Conservation (phyloP, 2,888 invertebrate species). For the Leptarthrus brevirostris region DNA sequence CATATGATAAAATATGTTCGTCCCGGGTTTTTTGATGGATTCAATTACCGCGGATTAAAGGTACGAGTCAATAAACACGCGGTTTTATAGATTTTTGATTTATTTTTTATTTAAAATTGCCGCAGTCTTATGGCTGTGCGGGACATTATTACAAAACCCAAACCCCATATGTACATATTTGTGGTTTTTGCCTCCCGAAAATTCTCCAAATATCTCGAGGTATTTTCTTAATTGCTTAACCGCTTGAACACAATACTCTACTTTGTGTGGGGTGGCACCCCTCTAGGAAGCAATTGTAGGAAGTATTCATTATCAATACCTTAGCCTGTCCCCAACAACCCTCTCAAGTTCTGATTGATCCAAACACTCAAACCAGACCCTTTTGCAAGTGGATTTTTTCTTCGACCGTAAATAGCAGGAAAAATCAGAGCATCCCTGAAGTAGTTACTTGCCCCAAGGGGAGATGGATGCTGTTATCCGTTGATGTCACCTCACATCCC, state of each 20-base stretch:
- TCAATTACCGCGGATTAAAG: conserved; percentile 35
- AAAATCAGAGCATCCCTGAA: neutral
- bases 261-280: conserved; percentile 6
- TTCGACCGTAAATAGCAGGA: neutral
- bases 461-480: neutral
- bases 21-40: conserved; percentile 24
- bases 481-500: conserved; percentile 32
- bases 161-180: neutral
- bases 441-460: neutral
- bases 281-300: neutral
- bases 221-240: conserved; percentile 41
- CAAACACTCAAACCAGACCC: conserved; percentile 24
- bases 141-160: too few relatives aligned
- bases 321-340: neutral
- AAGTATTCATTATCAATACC: conserved; percentile 23
- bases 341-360: conserved; percentile 25
- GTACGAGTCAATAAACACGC: neutral
- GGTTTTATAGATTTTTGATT: too few relatives aligned
- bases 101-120: neutral
- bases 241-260: conserved; percentile 23
- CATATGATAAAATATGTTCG: neutral
- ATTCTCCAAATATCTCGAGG: conserved; percentile 15
- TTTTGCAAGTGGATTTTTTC: neutral
- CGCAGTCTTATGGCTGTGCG: too few relatives aligned
- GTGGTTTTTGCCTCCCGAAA: neutral